These are phyloP conservation scores for Tridacna crocea DNA, from an alignment of 2,888 invertebrate genomes.

Conservation along the genomic window DNA sequence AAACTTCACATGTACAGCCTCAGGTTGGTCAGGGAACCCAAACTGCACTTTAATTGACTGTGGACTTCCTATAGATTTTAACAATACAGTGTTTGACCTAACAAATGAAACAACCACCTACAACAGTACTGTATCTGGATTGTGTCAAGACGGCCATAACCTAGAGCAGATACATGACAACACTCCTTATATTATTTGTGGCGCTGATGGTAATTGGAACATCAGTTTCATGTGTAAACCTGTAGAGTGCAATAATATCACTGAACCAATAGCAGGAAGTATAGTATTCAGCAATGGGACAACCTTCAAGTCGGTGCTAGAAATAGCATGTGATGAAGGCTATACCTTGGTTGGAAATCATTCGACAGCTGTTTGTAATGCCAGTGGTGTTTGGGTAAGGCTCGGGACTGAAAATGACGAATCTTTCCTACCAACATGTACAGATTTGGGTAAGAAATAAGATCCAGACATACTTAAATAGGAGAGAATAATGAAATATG, in stretches of 20 bases:
- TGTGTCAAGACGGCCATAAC: neutral
- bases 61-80: neutral
- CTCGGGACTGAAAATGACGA: neutral
- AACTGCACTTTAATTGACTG: conserved; percentile 5
- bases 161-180: conserved; percentile 2
- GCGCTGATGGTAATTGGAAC: conserved; percentile 7
- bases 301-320: neutral
- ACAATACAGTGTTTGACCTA: neutral
- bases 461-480: no score
- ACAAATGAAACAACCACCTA: neutral
- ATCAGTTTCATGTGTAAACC: conserved; percentile 2
- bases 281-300: conserved; percentile 5
- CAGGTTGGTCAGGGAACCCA: neutral
- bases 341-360: conserved; percentile 4
- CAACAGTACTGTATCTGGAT: neutral
- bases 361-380: neutral
- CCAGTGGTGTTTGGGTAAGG: neutral
- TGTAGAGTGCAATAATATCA: neutral
- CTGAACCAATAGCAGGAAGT: neutral
- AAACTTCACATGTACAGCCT: conserved; percentile 7
- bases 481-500: no score
- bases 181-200: neutral
- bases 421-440: neutral
- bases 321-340: conserved; percentile 19
- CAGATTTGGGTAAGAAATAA: neutral